Evolutionary conservation across 2,113 vertebrate genomes (phyloP).

Genomic region (Crocuta crocuta): DNA sequence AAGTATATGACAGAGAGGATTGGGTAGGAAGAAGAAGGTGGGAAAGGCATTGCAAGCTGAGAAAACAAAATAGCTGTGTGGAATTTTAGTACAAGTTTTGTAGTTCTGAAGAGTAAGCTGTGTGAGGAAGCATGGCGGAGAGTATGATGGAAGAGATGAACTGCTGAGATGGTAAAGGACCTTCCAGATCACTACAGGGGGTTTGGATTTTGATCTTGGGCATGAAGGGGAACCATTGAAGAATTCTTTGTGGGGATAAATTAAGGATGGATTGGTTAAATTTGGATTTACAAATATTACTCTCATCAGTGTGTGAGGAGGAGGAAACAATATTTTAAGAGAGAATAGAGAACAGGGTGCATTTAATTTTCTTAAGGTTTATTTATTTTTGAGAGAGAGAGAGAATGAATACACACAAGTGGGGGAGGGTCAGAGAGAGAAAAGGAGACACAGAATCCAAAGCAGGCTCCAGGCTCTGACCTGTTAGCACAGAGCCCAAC

Average conservation of each 20-base stretch:
- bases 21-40: not conserved
- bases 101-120: not conserved
- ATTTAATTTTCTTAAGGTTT: too few species aligned
- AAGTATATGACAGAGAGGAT: not conserved
- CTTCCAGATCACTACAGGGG: not conserved
- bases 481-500: too few species aligned
- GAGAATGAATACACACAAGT: too few species aligned
- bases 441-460: too few species aligned
- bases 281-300: not conserved
- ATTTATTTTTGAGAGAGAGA: too few species aligned
- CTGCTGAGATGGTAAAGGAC: not conserved
- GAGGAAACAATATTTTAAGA: not conserved
- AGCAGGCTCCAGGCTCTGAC: too few species aligned
- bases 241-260: not conserved
- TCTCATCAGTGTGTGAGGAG: not conserved
- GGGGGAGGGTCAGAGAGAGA: too few species aligned
- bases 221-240: not conserved
- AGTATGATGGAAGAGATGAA: not conserved
- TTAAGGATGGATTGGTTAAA: not conserved
- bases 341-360: not conserved
- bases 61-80: not conserved
- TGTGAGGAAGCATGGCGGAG: fast-evolving
- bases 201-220: not conserved
- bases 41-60: not conserved
- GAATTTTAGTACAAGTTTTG: not conserved